Conservation (phyloP, 23 tunicate species). For the Aplidium turbinatum region DNA sequence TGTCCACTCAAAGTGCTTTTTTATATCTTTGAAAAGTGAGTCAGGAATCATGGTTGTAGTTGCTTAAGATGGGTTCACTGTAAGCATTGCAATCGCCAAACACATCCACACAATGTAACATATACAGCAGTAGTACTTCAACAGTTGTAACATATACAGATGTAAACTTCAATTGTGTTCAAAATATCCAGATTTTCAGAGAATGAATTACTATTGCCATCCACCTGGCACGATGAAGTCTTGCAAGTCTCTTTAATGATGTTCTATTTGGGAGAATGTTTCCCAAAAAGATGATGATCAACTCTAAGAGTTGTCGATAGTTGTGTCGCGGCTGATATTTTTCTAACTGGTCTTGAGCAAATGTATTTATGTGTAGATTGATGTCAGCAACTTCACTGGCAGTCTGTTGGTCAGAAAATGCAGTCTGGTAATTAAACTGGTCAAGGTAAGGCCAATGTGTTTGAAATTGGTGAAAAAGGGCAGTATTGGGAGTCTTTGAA, state of each 20-base stretch:
- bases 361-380: not conserved
- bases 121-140: no score
- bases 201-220: constrained; percentile 16
- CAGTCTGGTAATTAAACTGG: not conserved
- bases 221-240: constrained; percentile 6
- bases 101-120: no score
- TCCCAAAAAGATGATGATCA: constrained; percentile 17
- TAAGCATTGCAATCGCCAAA: no score
- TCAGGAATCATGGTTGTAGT: no score
- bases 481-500: not conserved
- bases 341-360: not conserved
- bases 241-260: not conserved
- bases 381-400: not conserved
- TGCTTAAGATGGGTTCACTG: no score
- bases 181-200: constrained; percentile 16
- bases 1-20: no score
- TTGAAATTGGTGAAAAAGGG: constrained; percentile 5
- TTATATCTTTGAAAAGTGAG: no score
- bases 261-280: not conserved
- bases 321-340: constrained; percentile 3
- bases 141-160: no score
- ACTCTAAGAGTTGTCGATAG: constrained; percentile 4
- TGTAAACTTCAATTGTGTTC: constrained; percentile 9
- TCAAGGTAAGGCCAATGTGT: constrained; percentile 13
- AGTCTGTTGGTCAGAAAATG: not conserved